Percentiles rank a stretch among this genome's conserved stretches.
These are phyloP conservation scores for Epirrhoe alternata DNA, from an alignment of 2,888 invertebrate species.

Conservation along the genomic window DNA sequence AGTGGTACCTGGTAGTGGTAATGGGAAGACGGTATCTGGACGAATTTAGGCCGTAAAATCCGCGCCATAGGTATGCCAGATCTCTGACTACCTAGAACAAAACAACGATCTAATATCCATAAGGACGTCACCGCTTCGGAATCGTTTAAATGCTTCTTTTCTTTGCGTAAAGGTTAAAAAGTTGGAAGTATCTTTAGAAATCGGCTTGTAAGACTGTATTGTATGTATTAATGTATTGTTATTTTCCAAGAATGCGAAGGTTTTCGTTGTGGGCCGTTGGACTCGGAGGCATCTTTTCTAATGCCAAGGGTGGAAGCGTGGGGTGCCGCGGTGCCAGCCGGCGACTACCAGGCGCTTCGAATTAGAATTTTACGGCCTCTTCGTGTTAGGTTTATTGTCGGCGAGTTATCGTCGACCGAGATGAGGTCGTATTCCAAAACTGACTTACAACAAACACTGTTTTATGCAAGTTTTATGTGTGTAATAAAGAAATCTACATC, in stretches of 20 bases:
- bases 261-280: constrained; percentile 35
- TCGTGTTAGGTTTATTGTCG: constrained; percentile 83
- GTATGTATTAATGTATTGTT: constrained; percentile 42
- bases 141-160: constrained; percentile 23
- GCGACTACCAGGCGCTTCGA: constrained; percentile 64
- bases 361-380: constrained; percentile 83
- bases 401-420: constrained; percentile 79
- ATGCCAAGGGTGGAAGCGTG: constrained; percentile 47
- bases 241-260: constrained; percentile 43
- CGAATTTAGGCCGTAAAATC: constrained; percentile 37
- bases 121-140: constrained; percentile 11
- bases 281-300: constrained; percentile 38
- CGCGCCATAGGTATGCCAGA: constrained; percentile 23
- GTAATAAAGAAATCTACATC: constrained; percentile 68
- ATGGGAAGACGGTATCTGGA: constrained; percentile 37
- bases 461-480: constrained; percentile 77
- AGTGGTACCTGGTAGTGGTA: constrained; percentile 51
- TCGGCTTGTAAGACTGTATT: constrained; percentile 38
- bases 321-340: constrained; percentile 52
- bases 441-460: constrained; percentile 79
- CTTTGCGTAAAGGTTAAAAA: constrained; percentile 43
- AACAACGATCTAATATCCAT: constrained; percentile 25
- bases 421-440: constrained; percentile 82
- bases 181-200: constrained; percentile 39
- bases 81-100: constrained; percentile 33